These are phyloP conservation scores for Nebria ingens DNA, from an alignment of 1,140 invertebrate species.

Conservation along the genomic window DNA sequence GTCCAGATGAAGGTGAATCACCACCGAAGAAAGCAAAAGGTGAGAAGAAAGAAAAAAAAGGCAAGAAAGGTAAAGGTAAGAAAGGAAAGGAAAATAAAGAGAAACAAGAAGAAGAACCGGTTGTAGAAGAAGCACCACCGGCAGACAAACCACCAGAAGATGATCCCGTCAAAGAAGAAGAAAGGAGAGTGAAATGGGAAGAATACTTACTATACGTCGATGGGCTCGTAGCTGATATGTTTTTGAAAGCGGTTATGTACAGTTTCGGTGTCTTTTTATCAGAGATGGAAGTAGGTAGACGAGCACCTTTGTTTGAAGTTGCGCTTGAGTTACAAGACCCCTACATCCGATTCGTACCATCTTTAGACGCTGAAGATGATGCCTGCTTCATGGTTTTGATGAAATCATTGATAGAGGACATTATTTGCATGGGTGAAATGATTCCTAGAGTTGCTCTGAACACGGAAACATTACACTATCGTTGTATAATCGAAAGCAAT, in stretches of 20 bases:
- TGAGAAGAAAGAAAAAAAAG: slow-evolving; percentile 13
- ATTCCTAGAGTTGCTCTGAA: not conserved
- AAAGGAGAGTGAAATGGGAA: slow-evolving; percentile 38
- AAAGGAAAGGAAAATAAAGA: slow-evolving; percentile 17
- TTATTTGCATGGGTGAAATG: not conserved
- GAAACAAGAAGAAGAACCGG: slow-evolving; percentile 4
- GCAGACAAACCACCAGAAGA: slow-evolving; percentile 15
- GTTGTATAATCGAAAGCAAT: slow-evolving; percentile 44
- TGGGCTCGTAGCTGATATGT: slow-evolving; percentile 46
- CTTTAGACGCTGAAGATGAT: slow-evolving; percentile 45
- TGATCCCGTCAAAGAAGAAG: slow-evolving; percentile 19
- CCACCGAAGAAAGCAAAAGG: slow-evolving; percentile 13
- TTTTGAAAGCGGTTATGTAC: slow-evolving; percentile 39
- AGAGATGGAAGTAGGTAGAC: slow-evolving; percentile 33
- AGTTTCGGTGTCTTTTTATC: slow-evolving; percentile 31
- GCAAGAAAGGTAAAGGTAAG: slow-evolving; percentile 13
- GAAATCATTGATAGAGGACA: not conserved
- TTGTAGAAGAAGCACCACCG: slow-evolving; percentile 22
- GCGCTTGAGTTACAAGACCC: slow-evolving; percentile 50
- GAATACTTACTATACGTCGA: slow-evolving; percentile 56
- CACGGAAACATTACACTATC: not conserved
- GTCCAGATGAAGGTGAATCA: slow-evolving; percentile 9
- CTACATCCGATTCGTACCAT: slow-evolving; percentile 50
- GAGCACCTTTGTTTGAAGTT: slow-evolving; percentile 48
- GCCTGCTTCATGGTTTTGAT: slow-evolving; percentile 32